A percentile compares a stretch with the other conserved stretches of the same genome.
Conservation (phyloP, 2,113 vertebrate species). For the Microtus montanus region DNA sequence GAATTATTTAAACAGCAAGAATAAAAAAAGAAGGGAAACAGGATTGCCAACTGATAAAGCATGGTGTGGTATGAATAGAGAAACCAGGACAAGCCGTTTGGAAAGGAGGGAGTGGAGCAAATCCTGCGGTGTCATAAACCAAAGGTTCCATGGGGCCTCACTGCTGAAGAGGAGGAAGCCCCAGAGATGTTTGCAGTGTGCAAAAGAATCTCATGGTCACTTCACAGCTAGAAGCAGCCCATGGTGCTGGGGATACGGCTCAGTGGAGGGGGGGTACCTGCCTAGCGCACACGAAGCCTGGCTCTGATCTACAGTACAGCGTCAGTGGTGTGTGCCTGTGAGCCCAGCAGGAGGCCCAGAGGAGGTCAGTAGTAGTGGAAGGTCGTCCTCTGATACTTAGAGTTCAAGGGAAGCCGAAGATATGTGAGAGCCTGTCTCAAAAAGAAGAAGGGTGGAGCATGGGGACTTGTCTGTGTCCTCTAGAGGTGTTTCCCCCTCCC, state of each 20-base stretch:
- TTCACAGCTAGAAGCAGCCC: not conserved
- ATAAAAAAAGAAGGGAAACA: conserved; percentile 25
- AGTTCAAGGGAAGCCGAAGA: not conserved
- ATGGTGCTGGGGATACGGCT: not conserved
- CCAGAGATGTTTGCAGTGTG: not conserved
- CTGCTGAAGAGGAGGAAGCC: not conserved
- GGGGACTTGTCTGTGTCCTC: not conserved
- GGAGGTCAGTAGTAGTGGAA: not conserved
- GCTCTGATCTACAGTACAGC: not conserved
- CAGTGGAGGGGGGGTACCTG: no score
- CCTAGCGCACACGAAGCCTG: not conserved
- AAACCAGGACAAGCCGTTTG: not conserved
- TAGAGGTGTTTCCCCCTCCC: not conserved
- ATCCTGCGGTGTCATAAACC: not conserved
- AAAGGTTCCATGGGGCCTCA: not conserved
- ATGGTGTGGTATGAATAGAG: not conserved
- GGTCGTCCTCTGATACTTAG: not conserved
- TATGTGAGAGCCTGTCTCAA: not conserved
- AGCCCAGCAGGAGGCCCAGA: not conserved
- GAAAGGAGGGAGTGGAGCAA: not conserved
- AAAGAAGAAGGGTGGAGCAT: not conserved
- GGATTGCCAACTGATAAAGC: not conserved
- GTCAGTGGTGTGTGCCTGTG: no score
- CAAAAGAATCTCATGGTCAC: not conserved
- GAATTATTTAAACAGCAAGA: not conserved